Evolutionary conservation across 2,113 vertebrate species (phyloP), one percentile per base, ranked within the genome.

Genomic region (Poecilia latipinna): DNA sequence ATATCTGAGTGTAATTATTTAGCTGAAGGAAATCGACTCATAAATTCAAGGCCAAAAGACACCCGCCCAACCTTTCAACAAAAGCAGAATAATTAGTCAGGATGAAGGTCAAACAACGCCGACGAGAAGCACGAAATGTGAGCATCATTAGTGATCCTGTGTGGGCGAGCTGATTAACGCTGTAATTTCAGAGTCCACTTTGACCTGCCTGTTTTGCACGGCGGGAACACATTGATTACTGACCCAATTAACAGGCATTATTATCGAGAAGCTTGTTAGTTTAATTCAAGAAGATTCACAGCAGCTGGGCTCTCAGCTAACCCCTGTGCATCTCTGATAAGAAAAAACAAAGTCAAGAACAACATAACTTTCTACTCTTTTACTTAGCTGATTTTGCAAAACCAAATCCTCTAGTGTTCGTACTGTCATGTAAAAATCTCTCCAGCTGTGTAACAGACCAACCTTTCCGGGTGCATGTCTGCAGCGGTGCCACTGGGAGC

Each of bases 391-490:
- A 26, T n/a, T 65, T 65, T 39, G 64, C 3, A 32, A 24, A 8
- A n/a, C 28, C 0, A 15, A 19, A 7, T 32, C 5, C 3, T 3
- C 8, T 31, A 12, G 33, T 8, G 3, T 37, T 8, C 26, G 11
- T 70, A 22, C 13, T 24, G 10, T 66, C 35, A 48, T 24, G 3
- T 28, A 39, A 54, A 70, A 70, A 29, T n/a, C 4, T 4, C 32
- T 15, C 65, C 22, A 54, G 51, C 4, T 15, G 44, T 28, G 48
- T 67, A 51, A 37, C 5, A 35, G 69, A 95, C 97, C 96, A 90
- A 98, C 97, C 95, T 95, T 96, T 97, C 75, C 92, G 95, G 74
- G 64, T 60, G 88, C 87, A 78, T 19, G 84, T 61, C 84, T 89
- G 90, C 81, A 72, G 75, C 0, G 74, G 77, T 1, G 78, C 88